These are phyloP conservation scores for Elymnias hypermnestra DNA, from an alignment of 1,140 invertebrate genomes.

Conservation along the genomic window DNA sequence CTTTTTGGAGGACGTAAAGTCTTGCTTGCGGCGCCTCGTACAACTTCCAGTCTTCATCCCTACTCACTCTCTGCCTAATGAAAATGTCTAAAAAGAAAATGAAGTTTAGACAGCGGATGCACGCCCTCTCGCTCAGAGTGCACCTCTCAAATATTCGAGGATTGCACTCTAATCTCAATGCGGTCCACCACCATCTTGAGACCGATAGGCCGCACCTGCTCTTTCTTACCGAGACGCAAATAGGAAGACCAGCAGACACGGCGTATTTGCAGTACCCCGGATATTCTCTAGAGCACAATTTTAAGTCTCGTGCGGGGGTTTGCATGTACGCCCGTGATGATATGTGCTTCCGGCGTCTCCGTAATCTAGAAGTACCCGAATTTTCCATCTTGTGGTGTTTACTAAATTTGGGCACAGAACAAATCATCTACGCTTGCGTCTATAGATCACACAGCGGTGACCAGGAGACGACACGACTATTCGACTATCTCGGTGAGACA, in stretches of 20 bases:
- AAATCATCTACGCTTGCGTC: no score
- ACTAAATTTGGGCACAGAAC: no score
- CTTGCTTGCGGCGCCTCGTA: neutral
- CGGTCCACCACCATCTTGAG: slow-evolving; percentile 7
- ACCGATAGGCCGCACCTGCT: slow-evolving; percentile 2
- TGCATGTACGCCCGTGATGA: no score
- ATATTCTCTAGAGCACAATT: neutral
- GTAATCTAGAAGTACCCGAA: no score
- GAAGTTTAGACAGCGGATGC: no score
- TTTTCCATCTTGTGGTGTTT: no score
- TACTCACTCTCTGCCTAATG: neutral
- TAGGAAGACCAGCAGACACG: neutral
- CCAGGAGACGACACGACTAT: no score
- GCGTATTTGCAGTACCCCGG: neutral
- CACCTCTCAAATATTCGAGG: slow-evolving; percentile 1
- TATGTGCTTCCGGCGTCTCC: no score
- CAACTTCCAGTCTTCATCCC: neutral
- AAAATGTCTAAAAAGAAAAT: neutral
- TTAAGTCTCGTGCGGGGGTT: neutral
- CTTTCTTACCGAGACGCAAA: slow-evolving; percentile 1
- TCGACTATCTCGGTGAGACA: no score
- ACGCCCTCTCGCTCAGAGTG: neutral
- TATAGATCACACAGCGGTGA: no score
- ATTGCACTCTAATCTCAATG: slow-evolving; percentile 4
- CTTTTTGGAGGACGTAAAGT: neutral